Percentiles rank a stretch among this genome's conserved stretches.
phyloP scores from a whole-genome alignment of 2,113 vertebrate genomes.

The Podarcis raffonei region DNA sequence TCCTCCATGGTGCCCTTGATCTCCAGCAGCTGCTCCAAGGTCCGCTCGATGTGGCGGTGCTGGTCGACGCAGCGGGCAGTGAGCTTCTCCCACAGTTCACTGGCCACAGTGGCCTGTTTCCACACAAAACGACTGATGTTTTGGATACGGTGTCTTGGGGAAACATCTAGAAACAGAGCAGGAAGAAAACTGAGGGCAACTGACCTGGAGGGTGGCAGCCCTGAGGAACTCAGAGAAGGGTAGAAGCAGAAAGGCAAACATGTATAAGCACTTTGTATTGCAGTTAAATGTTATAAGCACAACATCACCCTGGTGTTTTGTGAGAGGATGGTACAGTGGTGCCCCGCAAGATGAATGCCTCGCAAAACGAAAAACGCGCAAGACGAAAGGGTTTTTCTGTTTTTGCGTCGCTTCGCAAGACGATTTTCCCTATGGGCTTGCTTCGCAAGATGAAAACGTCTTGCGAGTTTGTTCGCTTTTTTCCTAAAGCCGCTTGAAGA shows the following conservation, averaged over 20 bases:
- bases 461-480: too few species aligned
- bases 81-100: constrained; percentile 96
- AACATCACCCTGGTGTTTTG: too few species aligned
- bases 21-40: constrained; percentile 92
- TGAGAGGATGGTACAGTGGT: too few species aligned
- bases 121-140: constrained; percentile 95
- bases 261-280: background rate
- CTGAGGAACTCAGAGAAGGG: background rate
- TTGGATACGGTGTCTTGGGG: constrained; percentile 87
- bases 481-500: too few species aligned
- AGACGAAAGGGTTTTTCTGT: too few species aligned
- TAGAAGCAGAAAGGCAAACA: background rate
- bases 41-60: constrained; percentile 92
- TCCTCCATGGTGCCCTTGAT: constrained; percentile 92
- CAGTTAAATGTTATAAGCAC: too few species aligned
- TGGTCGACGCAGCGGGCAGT: constrained; percentile 93
- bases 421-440: too few species aligned
- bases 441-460: too few species aligned
- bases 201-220: background rate
- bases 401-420: too few species aligned
- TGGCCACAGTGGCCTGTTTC: constrained; percentile 96
- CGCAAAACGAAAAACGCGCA: too few species aligned
- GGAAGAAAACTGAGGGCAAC: background rate
- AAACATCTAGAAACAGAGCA: constrained; percentile 79
- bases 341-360: too few species aligned